Evolutionary conservation across 1,140 invertebrate species (phyloP).

Genomic region (Leptinotarsa undecemlineata): DNA sequence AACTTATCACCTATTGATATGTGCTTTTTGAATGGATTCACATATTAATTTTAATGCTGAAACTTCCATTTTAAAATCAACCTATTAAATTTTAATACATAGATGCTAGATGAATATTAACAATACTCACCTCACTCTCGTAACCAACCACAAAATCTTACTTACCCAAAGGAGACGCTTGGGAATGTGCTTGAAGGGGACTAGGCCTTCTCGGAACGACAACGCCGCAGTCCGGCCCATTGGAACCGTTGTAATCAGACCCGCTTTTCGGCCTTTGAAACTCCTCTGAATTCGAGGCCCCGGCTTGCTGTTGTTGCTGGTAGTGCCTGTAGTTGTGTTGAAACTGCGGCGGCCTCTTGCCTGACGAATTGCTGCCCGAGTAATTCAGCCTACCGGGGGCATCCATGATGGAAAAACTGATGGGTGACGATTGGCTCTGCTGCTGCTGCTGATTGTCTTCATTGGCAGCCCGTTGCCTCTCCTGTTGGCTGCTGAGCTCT

Average conservation of each 20-base stretch:
- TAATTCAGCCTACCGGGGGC: slow-evolving; percentile 65
- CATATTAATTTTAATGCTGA: too few species aligned
- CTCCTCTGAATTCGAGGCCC: slow-evolving; percentile 63
- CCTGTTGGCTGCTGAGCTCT: slow-evolving; percentile 58
- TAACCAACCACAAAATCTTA: neutral
- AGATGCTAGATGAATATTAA: too few species aligned
- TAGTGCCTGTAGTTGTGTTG: slow-evolving; percentile 50
- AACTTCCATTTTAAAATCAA: too few species aligned
- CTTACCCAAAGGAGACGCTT: slow-evolving; percentile 57
- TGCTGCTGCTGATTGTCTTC: slow-evolving; percentile 32
- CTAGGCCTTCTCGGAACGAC: slow-evolving; percentile 69
- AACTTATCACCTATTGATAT: too few species aligned
- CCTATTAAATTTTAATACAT: too few species aligned
- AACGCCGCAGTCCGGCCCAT: slow-evolving; percentile 64
- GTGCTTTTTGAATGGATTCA: too few species aligned
- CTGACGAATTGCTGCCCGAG: slow-evolving; percentile 58
- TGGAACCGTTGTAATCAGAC: slow-evolving; percentile 53
- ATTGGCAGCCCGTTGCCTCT: slow-evolving; percentile 29
- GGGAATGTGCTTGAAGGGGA: slow-evolving; percentile 63
- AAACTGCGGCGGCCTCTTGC: slow-evolving; percentile 47
- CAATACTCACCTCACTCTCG: too few species aligned
- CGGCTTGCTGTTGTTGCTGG: slow-evolving; percentile 60
- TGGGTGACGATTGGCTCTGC: slow-evolving; percentile 71
- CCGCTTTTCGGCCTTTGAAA: slow-evolving; percentile 70
- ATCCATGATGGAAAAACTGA: slow-evolving; percentile 77